Evolutionary conservation across 2,888 invertebrate genomes (phyloP), one percentile per base, ranked within the genome.

Genomic region (Ennomos quercinarius): DNA sequence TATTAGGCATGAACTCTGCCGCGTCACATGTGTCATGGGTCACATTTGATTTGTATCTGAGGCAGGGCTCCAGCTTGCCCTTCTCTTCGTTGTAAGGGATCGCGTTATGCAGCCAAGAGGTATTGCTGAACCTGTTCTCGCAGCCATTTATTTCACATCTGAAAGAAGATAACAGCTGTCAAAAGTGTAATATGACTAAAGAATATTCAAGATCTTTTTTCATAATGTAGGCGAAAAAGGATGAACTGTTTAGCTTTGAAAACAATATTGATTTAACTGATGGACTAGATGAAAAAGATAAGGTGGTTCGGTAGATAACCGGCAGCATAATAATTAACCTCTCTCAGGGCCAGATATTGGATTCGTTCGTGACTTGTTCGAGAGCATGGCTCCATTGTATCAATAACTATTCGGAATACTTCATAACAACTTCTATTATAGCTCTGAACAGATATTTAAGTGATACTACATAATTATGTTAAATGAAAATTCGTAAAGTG

Each of bases 121-220:
- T 89, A 64, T 91, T 88, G 69, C 89, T 91, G 76, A 86, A 86
- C 40, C 80, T 80, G 13, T 83, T 79, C 61, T 92, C 91, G 58
- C 91, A 91, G 35, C 86, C 91, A 8, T 81, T 62, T 2, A 91
- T 77, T 67, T 86, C 81, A 58, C 91, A 92, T 74, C 91, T 91
- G 73, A 13, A 75, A 69, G 11, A 10, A 63, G 53, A 58, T 27
- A 37, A 5, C 1, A 42, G 42, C n/a, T 27, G 27, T 11, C 39
- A 11, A 47, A 11, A 11, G 17, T 46, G 37, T 37, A 37, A n/a
- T 2, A 27, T 27, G 27, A 27, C 0, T 4, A 6, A 27, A 27
- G 6, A 27, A 6, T 27, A 27, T 27, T 27, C 27, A 27, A 27
- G 27, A 4, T 27, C 4, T 27, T 27, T 27, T 27, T 27, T 4